Conservation (phyloP, 1,140 invertebrate species). For the Trachymyrmex septentrionalis region DNA sequence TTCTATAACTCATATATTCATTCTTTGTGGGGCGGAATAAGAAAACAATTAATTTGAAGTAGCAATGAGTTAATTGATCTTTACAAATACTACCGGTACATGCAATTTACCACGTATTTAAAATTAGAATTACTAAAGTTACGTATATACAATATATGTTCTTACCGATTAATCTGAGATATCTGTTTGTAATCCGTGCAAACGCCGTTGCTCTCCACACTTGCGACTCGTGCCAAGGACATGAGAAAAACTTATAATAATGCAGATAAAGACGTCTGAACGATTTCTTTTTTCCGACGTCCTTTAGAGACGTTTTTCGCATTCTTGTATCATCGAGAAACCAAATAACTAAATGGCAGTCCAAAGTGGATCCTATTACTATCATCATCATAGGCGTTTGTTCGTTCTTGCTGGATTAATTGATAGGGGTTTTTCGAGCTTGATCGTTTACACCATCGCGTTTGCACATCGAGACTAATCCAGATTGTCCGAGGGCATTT, state of each 20-base stretch:
- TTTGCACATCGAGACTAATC: constrained; percentile 2
- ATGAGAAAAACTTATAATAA: not conserved
- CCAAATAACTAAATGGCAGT: not conserved
- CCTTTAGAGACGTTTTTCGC: not conserved
- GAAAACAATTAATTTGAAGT: constrained; percentile 20
- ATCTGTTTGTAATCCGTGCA: constrained; percentile 56
- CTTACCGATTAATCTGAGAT: constrained; percentile 71
- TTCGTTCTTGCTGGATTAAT: constrained; percentile 30
- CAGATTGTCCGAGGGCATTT: constrained; percentile 9
- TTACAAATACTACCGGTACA: constrained; percentile 60
- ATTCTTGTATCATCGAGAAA: constrained; percentile 1
- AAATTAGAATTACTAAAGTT: constrained; percentile 49
- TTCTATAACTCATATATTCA: not conserved
- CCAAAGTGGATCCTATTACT: not conserved
- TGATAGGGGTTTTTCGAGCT: constrained; percentile 8
- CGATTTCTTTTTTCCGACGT: not conserved
- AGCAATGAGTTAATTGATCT: constrained; percentile 1
- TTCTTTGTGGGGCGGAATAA: not conserved
- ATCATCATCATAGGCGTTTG: not conserved
- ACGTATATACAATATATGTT: constrained; percentile 71
- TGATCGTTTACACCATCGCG: not conserved
- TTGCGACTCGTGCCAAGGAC: constrained; percentile 6
- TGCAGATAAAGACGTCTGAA: not conserved
- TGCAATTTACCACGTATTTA: constrained; percentile 59
- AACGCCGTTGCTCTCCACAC: constrained; percentile 33